Base-by-base conservation (phyloP, 2,113 vertebrate genomes). In the Gymnobelideus leadbeateri region DNA sequence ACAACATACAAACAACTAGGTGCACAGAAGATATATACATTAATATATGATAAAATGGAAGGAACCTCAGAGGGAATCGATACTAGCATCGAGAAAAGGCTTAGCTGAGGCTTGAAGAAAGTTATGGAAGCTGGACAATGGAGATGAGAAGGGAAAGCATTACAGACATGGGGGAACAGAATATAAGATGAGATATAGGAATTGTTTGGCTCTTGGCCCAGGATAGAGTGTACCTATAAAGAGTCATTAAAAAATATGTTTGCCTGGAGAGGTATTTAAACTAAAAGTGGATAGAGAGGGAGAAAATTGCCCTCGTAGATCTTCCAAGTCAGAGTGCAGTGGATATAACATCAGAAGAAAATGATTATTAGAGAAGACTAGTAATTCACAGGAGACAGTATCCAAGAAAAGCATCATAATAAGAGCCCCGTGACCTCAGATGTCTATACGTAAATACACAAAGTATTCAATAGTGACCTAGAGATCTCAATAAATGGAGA, bases 281-380 rank as follows among this genome's bases (percentile, higher is more conserved):
- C 19, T 84, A 43, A 84, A 68, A 84, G 68, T 43, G 68, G 37
- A 84, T 43, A 43, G n/a, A 84, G 6, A 84, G 61, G 31, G 19
- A 84, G 68, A 84, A 84, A 84, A 84, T 84, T 84, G 68, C n/a
- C 68, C 68, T 84, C 68, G 23, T 84, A 84, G n/a, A 84, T 84
- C 68, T 84, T 84, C n/a, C 26, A 11, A 84, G 68, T 84, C 68
- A 84, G 37, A 84, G n/a, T 84, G 37, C 3, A 84, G 19, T 43
- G n/a, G 19, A 84, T 84, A 43, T 21, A 84, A 43, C 19, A 84
- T 43, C 19, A n/a, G n/a, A 84, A 84, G 31, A 77, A 84, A 84
- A 84, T 84, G 16, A 23, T 84, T 43, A 84, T 84, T 84, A 84
- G 68, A 84, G n/a, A 84, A 84, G n/a, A 23, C 19, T 84, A 43